Conservation (phyloP, 2,797 vertebrate genomes). For the Hydrocynus forskahlii region DNA sequence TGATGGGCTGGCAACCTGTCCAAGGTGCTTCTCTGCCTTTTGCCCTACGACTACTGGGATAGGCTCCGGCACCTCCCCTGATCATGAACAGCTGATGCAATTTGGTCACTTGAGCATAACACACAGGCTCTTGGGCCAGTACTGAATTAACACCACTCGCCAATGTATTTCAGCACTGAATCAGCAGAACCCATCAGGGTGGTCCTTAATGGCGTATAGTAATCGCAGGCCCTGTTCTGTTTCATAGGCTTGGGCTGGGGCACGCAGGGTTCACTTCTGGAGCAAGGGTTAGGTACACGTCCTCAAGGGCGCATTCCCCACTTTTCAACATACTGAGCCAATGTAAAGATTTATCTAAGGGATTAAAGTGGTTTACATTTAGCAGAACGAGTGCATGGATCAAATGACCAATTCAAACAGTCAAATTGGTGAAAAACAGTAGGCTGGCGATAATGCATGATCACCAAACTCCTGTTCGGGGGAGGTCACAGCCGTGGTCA, state of each 20-base stretch:
- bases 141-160: background rate
- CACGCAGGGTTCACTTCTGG: constrained; percentile 3
- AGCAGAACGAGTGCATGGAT: background rate
- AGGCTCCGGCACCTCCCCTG: too few relatives aligned
- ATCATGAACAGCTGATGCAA: background rate
- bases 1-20: background rate
- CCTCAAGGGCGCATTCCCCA: background rate
- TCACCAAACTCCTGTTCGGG: background rate
- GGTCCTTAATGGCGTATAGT: background rate
- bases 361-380: constrained; percentile 14
- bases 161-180: background rate
- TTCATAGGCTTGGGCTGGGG: background rate
- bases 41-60: too few relatives aligned
- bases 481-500: background rate
- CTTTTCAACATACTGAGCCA: constrained; percentile 11
- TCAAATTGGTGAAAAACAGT: constrained; percentile 16
- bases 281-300: background rate
- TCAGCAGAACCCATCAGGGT: constrained; percentile 1
- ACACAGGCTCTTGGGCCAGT: background rate
- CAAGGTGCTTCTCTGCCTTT: too few relatives aligned
- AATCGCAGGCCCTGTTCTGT: constrained; percentile 6
- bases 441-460: constrained; percentile 17
- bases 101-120: background rate
- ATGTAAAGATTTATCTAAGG: constrained; percentile 24
- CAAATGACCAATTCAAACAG: constrained; percentile 21